phyloP scores from a whole-genome alignment of 2,113 vertebrate species.

The Lynx canadensis region DNA sequence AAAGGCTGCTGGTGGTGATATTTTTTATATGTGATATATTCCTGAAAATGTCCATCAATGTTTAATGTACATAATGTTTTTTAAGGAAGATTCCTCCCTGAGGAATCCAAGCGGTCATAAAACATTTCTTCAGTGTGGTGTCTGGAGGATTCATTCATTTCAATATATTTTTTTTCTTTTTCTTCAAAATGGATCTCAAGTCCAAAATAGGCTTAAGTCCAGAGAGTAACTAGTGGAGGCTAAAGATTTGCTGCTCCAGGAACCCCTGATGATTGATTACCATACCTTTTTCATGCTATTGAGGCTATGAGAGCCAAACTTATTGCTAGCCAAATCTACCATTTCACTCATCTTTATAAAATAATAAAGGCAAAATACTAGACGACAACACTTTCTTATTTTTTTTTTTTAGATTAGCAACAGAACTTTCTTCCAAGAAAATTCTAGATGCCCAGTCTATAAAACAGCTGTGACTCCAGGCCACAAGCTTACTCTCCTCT shows the following conservation, averaged over 20 bases:
- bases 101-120: not conserved
- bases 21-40: not conserved
- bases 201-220: not conserved
- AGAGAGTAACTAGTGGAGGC: not conserved
- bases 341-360: constrained; percentile 33
- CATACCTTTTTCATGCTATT: not conserved
- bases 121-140: not conserved
- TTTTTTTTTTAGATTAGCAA: not conserved
- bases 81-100: not conserved
- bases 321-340: not conserved
- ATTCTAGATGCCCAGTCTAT: not conserved
- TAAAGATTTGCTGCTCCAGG: not conserved
- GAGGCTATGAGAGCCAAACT: not conserved
- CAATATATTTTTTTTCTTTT: constrained; percentile 27
- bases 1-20: not conserved
- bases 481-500: not conserved
- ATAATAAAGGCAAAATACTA: constrained; percentile 9
- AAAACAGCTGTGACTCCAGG: not conserved
- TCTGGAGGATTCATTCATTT: not conserved
- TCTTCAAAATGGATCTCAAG: not conserved
- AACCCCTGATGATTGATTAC: not conserved
- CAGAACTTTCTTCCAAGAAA: constrained; percentile 30
- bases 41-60: not conserved
- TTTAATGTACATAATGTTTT: not conserved
- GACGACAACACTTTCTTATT: not conserved